phyloP scores from a whole-genome alignment of 2,113 vertebrate species.

The Bufo bufo region DNA sequence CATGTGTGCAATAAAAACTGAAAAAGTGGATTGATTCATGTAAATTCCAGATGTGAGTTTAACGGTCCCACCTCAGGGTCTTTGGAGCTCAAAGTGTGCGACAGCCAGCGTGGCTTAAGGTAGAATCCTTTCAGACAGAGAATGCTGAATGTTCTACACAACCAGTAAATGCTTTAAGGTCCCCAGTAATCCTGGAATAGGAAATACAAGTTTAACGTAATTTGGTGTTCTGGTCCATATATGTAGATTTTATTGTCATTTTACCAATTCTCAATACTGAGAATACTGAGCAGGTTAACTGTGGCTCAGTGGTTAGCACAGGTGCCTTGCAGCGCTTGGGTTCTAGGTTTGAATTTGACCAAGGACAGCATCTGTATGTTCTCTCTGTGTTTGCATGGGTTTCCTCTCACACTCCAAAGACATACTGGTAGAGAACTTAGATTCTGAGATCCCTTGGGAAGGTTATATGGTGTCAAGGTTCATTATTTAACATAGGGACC shows the following conservation, averaged over 20 bases:
- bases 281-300: neutral
- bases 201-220: neutral
- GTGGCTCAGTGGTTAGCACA: neutral
- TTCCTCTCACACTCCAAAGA: too few relatives aligned
- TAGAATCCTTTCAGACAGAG: neutral
- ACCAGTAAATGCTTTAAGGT: neutral
- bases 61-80: neutral
- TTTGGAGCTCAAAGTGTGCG: too few relatives aligned
- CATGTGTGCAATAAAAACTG: constrained; percentile 40
- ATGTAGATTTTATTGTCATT: neutral
- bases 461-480: too few relatives aligned
- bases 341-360: too few relatives aligned
- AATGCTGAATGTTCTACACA: constrained; percentile 10
- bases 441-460: too few relatives aligned
- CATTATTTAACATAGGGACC: too few relatives aligned
- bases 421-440: too few relatives aligned
- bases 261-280: neutral
- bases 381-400: too few relatives aligned
- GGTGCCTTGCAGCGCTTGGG: too few relatives aligned
- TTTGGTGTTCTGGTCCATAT: neutral
- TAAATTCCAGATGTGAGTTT: constrained; percentile 41
- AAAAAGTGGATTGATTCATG: constrained; percentile 27
- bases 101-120: neutral
- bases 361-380: too few relatives aligned
- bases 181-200: neutral